phyloP scores from a whole-genome alignment of 2,797 vertebrate species.

The Pseudomugil gertrudae region DNA sequence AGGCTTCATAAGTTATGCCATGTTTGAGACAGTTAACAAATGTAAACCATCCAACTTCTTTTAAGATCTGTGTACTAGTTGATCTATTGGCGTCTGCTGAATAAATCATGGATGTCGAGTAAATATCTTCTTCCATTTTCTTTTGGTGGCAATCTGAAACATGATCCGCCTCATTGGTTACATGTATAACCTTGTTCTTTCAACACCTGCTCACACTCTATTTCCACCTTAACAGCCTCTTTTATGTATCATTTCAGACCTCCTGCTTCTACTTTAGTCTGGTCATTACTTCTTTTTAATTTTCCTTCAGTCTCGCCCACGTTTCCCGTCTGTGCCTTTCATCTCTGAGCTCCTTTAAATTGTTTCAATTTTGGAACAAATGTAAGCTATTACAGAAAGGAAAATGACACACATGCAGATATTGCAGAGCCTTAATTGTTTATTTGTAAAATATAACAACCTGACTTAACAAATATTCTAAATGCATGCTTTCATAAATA shows the following conservation, averaged over 20 bases:
- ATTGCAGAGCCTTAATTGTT: not conserved
- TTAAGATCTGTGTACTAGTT: too few relatives aligned
- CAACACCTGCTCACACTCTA: conserved; percentile 1
- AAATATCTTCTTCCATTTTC: conserved; percentile 9
- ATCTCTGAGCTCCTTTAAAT: not conserved
- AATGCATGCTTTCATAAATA: too few relatives aligned
- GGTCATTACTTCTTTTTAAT: conserved; percentile 9
- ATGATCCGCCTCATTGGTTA: not conserved
- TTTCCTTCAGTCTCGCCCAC: conserved; percentile 13
- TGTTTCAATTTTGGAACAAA: not conserved
- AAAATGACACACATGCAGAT: not conserved
- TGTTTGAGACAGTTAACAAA: not conserved
- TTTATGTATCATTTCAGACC: conserved; percentile 1
- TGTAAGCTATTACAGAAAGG: not conserved
- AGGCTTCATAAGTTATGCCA: not conserved
- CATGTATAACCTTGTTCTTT: not conserved
- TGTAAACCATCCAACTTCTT: not conserved
- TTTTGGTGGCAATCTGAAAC: not conserved
- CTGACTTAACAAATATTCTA: too few relatives aligned
- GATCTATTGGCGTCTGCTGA: too few relatives aligned
- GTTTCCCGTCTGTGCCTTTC: not conserved
- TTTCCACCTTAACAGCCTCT: not conserved
- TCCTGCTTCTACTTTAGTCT: conserved; percentile 4
- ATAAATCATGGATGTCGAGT: not conserved
- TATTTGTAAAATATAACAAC: not conserved